A percentile compares a stretch with the other conserved stretches of the same genome.
phyloP scores from a whole-genome alignment of 2,888 invertebrate genomes.

The Caenorhabditis japonica region DNA sequence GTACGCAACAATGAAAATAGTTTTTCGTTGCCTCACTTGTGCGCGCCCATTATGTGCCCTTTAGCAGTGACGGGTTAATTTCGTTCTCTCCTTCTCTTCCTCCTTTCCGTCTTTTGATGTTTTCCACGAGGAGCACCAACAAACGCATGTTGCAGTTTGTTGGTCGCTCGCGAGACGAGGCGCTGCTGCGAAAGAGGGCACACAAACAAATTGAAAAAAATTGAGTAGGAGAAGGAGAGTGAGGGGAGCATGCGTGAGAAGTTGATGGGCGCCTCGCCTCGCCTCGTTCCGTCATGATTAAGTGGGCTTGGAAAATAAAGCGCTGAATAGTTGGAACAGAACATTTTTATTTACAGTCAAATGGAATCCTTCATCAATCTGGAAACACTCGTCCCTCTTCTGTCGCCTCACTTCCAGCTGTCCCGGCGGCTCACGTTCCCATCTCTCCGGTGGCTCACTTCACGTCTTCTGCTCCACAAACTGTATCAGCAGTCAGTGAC shows the following conservation, averaged over 20 bases:
- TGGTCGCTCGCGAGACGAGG: constrained; percentile 23
- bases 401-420: neutral
- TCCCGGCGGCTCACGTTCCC: too few species aligned
- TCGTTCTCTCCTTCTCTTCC: too few species aligned
- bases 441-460: too few species aligned
- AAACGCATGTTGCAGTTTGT: constrained; percentile 37
- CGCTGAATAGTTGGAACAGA: neutral
- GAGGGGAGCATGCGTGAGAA: constrained; percentile 4
- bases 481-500: too few species aligned
- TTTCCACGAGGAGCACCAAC: constrained; percentile 17
- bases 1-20: too few species aligned
- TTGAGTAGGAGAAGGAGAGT: constrained; percentile 9
- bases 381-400: constrained; percentile 3
- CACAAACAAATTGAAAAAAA: constrained; percentile 35
- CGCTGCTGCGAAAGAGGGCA: constrained; percentile 24
- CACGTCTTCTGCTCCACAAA: too few species aligned
- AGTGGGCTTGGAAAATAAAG: neutral
- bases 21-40: too few species aligned
- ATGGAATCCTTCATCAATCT: neutral
- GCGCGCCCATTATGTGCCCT: too few species aligned
- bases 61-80: too few species aligned
- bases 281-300: too few species aligned
- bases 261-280: neutral
- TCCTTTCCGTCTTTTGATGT: constrained; percentile 2
- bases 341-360: constrained; percentile 1